Evolutionary conservation across 2,113 vertebrate species (phyloP).

Genomic region (Gnathochromis pfefferi): DNA sequence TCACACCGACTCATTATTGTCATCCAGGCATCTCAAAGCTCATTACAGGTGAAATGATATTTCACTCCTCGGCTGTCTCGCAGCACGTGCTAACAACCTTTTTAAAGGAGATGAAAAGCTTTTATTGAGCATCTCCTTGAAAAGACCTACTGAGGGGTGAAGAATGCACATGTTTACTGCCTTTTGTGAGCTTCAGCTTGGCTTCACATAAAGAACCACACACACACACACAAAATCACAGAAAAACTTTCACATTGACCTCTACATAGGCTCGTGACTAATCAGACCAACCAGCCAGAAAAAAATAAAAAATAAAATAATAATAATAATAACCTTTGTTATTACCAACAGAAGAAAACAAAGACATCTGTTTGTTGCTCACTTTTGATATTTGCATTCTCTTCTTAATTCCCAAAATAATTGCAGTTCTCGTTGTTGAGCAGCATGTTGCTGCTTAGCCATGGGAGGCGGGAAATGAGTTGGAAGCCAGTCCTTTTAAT

Average conservation of each 20-base stretch:
- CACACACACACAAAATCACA: not conserved
- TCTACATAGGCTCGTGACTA: not conserved
- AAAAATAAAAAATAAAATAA: not conserved
- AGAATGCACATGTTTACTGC: constrained; percentile 35
- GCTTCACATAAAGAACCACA: not conserved
- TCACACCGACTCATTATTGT: constrained; percentile 30
- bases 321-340: not conserved
- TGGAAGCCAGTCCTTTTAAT: constrained; percentile 71
- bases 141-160: constrained; percentile 28
- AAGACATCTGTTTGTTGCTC: constrained; percentile 37
- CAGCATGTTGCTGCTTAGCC: constrained; percentile 61
- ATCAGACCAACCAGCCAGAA: constrained; percentile 1
- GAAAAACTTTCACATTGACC: constrained; percentile 1
- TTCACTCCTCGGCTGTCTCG: constrained; percentile 4
- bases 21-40: constrained; percentile 8
- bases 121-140: constrained; percentile 30
- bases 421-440: constrained; percentile 54
- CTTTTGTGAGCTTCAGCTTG: constrained; percentile 9
- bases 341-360: not conserved
- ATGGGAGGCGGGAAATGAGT: constrained; percentile 70
- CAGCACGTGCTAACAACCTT: constrained; percentile 24
- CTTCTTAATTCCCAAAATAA: constrained; percentile 57
- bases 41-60: constrained; percentile 45
- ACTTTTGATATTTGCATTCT: constrained; percentile 33
- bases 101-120: constrained; percentile 1